These are phyloP conservation scores for Drosophila nasuta DNA, from an alignment of 1,140 invertebrate genomes.

Conservation along the genomic window DNA sequence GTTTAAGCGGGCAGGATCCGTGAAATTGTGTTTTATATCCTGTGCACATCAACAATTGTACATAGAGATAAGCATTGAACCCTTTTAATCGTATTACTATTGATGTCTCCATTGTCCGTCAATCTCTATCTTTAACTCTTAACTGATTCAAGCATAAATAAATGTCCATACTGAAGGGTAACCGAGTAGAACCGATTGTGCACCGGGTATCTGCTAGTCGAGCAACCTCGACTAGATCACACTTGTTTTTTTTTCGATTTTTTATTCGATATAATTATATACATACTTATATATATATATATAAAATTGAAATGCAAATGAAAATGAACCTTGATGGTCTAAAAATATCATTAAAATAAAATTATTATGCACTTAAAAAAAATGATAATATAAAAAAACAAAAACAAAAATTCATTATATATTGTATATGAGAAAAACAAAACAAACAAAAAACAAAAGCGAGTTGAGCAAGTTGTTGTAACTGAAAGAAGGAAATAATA, in stretches of 20 bases:
- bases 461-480: constrained; percentile 49
- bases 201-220: constrained; percentile 14
- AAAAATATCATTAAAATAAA: constrained; percentile 81
- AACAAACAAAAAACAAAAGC: constrained; percentile 24
- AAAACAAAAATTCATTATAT: constrained; percentile 36
- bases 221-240: constrained; percentile 15
- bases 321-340: constrained; percentile 82
- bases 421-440: constrained; percentile 29
- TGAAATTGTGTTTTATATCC: constrained; percentile 52
- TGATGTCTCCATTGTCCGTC: neutral
- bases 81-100: neutral
- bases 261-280: constrained; percentile 37
- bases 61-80: neutral
- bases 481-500: constrained; percentile 28
- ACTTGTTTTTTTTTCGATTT: constrained; percentile 43
- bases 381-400: constrained; percentile 44
- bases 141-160: too few relatives aligned
- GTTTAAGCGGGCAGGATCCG: constrained; percentile 78
- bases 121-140: neutral
- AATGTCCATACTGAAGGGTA: neutral
- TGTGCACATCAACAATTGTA: constrained; percentile 2
- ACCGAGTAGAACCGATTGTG: neutral
- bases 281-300: constrained; percentile 38
- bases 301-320: constrained; percentile 45
- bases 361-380: constrained; percentile 63